Evolutionary conservation across 2,888 invertebrate species (phyloP), one percentile per base, ranked within the genome.

Genomic region (Scrobipalpa atriplicella): DNA sequence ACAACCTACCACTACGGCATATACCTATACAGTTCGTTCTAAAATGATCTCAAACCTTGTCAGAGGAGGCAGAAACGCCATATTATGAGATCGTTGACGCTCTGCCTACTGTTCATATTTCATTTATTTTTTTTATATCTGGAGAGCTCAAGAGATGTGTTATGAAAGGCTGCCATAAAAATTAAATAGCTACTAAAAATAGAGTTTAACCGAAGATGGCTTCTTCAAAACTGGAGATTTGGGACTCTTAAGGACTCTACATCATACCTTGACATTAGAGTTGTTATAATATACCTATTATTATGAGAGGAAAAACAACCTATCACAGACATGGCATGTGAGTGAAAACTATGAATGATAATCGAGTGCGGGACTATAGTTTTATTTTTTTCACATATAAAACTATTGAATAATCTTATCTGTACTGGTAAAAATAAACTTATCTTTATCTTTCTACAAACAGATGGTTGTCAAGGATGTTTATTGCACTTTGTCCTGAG

Each of bases 201-300:
- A n/a, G 0, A 93, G 94, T 10, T 60, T 92, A 29, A 95, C 97
- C 67, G 93, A 93, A 18, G 95, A 96, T 60, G 96, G 96, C 0
- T 98, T 96, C 95, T 92, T 97, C 66, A 95, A 95, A 77, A 95
- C 95, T 7, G 96, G 96, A 8, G 97, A 97, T 78, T 85, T 96
- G 60, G 96, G 94, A 0, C 93, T 94, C 75, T 95, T 93, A 94
- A 1, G 92, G 90, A 41, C 87, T 96, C 67, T 96, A 93, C 74
- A 94, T 97, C 61, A 95, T n/a, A n/a, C n/a, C n/a, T n/a, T n/a
- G n/a, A n/a, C n/a, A n/a, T n/a, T n/a, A n/a, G n/a, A n/a, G n/a
- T n/a, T n/a, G n/a, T n/a, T n/a, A n/a, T n/a, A n/a, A n/a, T n/a
- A n/a, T n/a, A n/a, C n/a, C n/a, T n/a, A n/a, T n/a, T n/a, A n/a